Base-by-base conservation (phyloP, 1,140 invertebrate species). In the Bombus difficillimus region DNA sequence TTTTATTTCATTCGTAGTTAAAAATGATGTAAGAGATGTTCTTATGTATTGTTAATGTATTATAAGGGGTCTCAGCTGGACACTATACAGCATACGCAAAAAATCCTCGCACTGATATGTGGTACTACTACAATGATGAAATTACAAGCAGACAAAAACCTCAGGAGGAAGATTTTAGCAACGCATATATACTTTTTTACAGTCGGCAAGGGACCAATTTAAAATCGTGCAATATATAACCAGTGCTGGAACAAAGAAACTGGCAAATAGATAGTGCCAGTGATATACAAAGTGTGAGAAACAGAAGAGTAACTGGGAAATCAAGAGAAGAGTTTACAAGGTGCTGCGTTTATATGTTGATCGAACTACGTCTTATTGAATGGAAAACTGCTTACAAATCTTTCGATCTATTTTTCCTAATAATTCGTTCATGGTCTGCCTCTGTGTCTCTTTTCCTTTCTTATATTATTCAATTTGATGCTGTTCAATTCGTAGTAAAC, bases 41-140 rank as follows among this genome's bases (percentile, higher is more conserved):
- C 8, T 57, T 15, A 78, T 32, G 15, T 53, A 53, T 2, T 1
- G 32, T 34, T 57, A 43, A 83, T 5, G 34, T n/a, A 22, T 95
- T 93, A 88, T 92, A 96, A 53, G 97, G 97, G 86, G 96, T 96
- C 71, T 96, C 96, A 68, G 96, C 96, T 59, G 97, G 97, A 3
- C 97, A 97, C 92, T 97, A 97, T 89, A 97, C 97, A 34, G 96
- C 97, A 2, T 97, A 97, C 87, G 95, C 96, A 15, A 96, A 96
- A 90, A 97, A 97, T 93, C 96, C 97, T 9, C 90, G 95, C 34
- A 96, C 96, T 2, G 94, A 95, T n/a, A 92, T 95, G 59, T 97
- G 97, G 97, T 96, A 97, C 92, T 96, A 97, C 90, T 97, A 97
- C 91, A 97, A 97, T 90, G 97, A 97, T 91, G 96, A 97, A 37